A percentile compares a stretch with the other conserved stretches of the same genome.
Conservation (phyloP, 1,140 invertebrate species). For the Conus betulinus region DNA sequence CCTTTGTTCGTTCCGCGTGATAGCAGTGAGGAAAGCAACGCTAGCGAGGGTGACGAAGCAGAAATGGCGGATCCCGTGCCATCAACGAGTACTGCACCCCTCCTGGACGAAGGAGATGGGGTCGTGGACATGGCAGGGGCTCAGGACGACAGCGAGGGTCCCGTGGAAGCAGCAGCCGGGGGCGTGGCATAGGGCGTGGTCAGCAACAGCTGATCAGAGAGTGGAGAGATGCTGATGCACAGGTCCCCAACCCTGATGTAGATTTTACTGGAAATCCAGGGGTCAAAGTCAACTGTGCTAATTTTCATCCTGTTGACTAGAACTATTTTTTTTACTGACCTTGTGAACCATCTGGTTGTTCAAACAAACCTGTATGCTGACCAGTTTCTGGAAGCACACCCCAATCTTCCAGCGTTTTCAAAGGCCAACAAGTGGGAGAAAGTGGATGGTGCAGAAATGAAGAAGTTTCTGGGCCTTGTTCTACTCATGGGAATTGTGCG, state of each 20-base stretch:
- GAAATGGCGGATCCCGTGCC: neutral
- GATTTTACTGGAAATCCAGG: no score
- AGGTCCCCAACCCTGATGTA: no score
- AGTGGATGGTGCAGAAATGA: neutral
- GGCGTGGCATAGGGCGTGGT: no score
- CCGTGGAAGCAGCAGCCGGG: neutral
- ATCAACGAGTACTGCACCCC: conserved; percentile 1
- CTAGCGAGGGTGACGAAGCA: neutral
- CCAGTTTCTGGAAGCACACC: neutral
- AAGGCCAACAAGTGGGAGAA: neutral
- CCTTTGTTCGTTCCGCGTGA: neutral
- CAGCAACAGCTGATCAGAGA: no score
- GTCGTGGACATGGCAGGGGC: neutral
- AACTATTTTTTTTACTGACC: no score
- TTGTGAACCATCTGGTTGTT: no score
- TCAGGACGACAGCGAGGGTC: neutral
- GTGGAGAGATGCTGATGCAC: no score
- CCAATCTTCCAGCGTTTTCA: neutral
- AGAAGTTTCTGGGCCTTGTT: neutral
- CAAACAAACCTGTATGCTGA: neutral
- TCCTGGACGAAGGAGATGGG: neutral
- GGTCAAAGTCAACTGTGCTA: no score
- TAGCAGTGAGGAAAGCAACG: neutral
- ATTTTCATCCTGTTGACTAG: no score
- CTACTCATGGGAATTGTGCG: conserved; percentile 4